Evolutionary conservation across 2,888 invertebrate genomes (phyloP), one percentile per base, ranked within the genome.

Genomic region (Spodoptera picta): DNA sequence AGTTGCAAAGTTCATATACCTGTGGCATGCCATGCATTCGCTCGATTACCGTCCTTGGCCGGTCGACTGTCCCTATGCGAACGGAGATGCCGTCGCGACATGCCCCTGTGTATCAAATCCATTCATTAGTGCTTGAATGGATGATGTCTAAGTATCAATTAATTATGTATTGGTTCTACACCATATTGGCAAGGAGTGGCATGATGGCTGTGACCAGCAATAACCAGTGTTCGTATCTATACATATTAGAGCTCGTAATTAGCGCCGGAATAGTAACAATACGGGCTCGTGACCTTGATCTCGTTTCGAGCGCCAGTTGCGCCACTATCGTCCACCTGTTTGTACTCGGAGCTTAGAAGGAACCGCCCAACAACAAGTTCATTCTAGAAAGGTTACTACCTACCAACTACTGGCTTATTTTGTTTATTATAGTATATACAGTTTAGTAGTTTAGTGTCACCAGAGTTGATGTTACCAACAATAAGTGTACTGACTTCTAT

Each of bases 271-370:
- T 80, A 86, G 85, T 82, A 89, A 91, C 90, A 90, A 92, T 90
- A 90, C 85, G 79, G 77, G 79, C 69, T 69, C 65, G 72, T 86
- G 82, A 89, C 93, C 93, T 91, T 93, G 93, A 89, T 91, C 93
- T 90, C 86, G 85, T 87, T 93, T 77, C 69, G 69, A 72, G 69
- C 70, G 77, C 82, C 74, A 73, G 76, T 79, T 79, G 79, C 75
- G 75, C 79, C 83, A 86, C 79, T 78, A 77, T 64, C 77, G 83
- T 85, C 86, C 89, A 90, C 88, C 90, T 90, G 89, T 80, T 83
- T 75, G 76, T 72, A 79, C 69, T 80, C 69, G 65, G 73, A 80
- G 76, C 79, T 79, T 75, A 77, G 75, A 74, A 83, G 83, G 72
- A 82, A 82, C 79, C 74, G 65, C 73, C 71, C 70, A 74, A 69